Conservation (phyloP, 2,797 vertebrate genomes). For the Hippopotamyrus pictus region DNA sequence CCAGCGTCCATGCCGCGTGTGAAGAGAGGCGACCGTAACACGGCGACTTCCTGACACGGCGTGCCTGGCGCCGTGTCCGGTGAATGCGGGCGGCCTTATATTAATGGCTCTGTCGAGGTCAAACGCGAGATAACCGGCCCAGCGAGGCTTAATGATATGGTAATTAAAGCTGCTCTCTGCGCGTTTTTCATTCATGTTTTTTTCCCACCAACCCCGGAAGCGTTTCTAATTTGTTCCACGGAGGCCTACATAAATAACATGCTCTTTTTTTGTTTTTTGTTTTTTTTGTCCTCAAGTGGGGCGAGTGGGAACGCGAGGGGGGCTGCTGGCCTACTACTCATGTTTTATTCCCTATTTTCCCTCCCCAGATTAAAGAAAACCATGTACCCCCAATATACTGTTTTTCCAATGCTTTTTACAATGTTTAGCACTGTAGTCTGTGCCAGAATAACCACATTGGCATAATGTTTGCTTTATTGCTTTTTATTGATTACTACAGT, state of each 20-base stretch:
- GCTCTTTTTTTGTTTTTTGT: not conserved
- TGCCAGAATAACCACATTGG: not conserved
- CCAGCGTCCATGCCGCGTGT: not conserved
- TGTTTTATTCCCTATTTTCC: slow-evolving; percentile 41
- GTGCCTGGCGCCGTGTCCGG: not conserved
- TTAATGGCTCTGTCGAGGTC: not conserved
- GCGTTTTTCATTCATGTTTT: not conserved
- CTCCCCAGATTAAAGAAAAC: not conserved
- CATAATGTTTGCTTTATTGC: not conserved
- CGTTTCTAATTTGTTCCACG: not conserved
- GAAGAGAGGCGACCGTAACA: not conserved
- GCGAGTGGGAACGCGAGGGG: slow-evolving; percentile 1
- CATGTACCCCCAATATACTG: not conserved
- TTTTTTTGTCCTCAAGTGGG: not conserved
- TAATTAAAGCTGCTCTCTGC: not conserved
- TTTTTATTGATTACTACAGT: too few relatives aligned
- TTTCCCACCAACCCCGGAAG: not conserved
- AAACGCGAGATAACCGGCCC: not conserved
- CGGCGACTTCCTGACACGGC: not conserved
- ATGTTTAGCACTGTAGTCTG: not conserved
- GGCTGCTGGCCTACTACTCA: slow-evolving; percentile 31
- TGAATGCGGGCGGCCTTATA: not conserved
- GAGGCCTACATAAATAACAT: not conserved
- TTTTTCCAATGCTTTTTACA: not conserved
- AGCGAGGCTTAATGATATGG: not conserved